phyloP scores from a whole-genome alignment of 2,888 invertebrate genomes.

The Epirrhoe tristata region DNA sequence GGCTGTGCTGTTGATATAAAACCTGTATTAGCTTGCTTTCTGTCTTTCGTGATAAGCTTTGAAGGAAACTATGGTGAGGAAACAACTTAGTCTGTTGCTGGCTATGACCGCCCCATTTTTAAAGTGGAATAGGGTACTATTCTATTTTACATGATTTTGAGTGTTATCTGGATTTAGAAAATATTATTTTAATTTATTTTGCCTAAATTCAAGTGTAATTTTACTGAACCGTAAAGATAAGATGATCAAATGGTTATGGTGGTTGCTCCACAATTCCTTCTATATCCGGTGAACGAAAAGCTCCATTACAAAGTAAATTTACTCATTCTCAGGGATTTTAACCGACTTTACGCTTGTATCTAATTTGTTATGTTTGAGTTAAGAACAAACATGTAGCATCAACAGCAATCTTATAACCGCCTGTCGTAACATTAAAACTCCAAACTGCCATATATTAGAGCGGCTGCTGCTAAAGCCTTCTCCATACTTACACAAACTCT shows the following conservation, averaged over 20 bases:
- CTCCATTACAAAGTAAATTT: background rate
- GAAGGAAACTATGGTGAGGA: too few species aligned
- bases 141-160: too few species aligned
- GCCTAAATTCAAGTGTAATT: too few species aligned
- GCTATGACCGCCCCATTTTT: too few species aligned
- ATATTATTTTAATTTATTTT: too few species aligned
- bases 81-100: too few species aligned
- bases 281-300: background rate
- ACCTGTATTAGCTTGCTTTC: background rate
- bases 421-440: conserved; percentile 19
- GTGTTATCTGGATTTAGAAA: too few species aligned
- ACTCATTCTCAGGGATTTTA: background rate
- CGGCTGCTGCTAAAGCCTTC: conserved; percentile 5
- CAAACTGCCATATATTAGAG: conserved; percentile 16
- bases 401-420: conserved; percentile 19
- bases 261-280: too few species aligned
- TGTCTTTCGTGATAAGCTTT: too few species aligned
- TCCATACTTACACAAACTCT: background rate
- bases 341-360: background rate
- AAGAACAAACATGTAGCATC: conserved; percentile 6
- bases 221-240: too few species aligned
- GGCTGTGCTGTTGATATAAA: background rate
- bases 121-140: too few species aligned
- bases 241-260: too few species aligned
- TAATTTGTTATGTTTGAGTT: background rate